These are phyloP conservation scores for Chymomyza procnemis DNA, from an alignment of 2,888 invertebrate genomes.

Conservation along the genomic window DNA sequence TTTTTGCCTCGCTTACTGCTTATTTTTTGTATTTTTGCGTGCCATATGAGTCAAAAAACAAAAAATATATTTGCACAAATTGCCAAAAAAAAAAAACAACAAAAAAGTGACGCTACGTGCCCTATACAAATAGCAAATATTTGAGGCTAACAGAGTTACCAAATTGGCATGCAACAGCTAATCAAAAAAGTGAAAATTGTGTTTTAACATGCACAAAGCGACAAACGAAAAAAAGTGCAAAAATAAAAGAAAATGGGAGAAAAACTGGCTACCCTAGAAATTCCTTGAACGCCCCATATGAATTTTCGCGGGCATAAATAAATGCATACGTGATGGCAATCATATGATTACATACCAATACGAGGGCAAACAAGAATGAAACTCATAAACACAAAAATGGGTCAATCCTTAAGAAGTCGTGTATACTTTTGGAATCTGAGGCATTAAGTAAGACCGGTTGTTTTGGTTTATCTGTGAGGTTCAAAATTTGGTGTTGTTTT, in stretches of 20 bases:
- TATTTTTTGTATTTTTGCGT: constrained; percentile 6
- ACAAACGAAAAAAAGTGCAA: constrained; percentile 3
- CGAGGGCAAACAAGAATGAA: not conserved
- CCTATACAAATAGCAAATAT: not conserved
- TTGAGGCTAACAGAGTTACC: constrained; percentile 1
- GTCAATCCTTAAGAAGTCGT: not conserved
- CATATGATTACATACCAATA: not conserved
- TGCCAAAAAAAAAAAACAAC: constrained; percentile 34
- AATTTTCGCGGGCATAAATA: constrained; percentile 26
- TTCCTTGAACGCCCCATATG: not conserved
- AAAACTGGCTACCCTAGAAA: not conserved
- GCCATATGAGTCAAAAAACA: constrained; percentile 49
- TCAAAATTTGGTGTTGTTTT: no score
- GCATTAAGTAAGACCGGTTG: no score
- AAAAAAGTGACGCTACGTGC: constrained; percentile 37
- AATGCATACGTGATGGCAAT: constrained; percentile 17
- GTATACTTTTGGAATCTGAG: no score
- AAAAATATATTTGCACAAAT: constrained; percentile 44
- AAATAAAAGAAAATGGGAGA: constrained; percentile 23
- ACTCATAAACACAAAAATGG: not conserved
- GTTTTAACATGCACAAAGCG: not conserved
- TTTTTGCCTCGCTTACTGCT: constrained; percentile 11
- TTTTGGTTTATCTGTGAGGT: no score
- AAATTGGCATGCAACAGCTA: constrained; percentile 39
- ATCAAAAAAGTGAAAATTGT: constrained; percentile 37